Evolutionary conservation across 1,140 invertebrate genomes (phyloP).

Genomic region (Bombus impatiens): DNA sequence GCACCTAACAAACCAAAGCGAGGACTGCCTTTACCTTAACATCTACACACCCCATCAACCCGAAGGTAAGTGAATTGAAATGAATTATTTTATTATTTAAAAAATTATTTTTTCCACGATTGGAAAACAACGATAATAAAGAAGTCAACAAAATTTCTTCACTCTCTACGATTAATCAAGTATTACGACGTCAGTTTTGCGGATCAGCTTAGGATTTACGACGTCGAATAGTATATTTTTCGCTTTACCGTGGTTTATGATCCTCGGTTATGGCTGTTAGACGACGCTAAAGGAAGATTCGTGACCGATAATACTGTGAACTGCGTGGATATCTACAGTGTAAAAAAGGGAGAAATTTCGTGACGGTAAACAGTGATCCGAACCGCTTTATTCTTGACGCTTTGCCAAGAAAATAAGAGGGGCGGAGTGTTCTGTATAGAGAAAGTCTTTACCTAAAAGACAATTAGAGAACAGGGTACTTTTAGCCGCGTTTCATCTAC

Average conservation of each 20-base stretch:
- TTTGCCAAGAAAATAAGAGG: neutral
- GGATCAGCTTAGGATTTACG: conserved; percentile 1
- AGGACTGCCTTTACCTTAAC: conserved; percentile 97
- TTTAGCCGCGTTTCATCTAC: conserved; percentile 13
- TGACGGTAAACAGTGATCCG: neutral
- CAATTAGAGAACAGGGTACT: conserved; percentile 14
- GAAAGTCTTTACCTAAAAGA: neutral
- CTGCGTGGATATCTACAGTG: neutral
- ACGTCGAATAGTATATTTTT: neutral
- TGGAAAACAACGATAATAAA: neutral
- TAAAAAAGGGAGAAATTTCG: neutral
- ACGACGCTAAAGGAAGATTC: neutral
- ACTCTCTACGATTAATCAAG: neutral
- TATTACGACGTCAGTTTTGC: neutral
- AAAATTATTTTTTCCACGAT: neutral
- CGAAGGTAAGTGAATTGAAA: conserved; percentile 78
- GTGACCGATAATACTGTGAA: conserved; percentile 14
- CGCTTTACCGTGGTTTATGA: conserved; percentile 23
- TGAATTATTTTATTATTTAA: conserved; percentile 28
- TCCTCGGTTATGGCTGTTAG: neutral
- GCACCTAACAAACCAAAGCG: conserved; percentile 90
- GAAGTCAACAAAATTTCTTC: neutral
- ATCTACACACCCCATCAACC: conserved; percentile 92
- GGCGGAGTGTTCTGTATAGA: no score
- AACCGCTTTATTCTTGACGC: neutral